Evolutionary conservation across 2,888 invertebrate genomes (phyloP), one percentile per base, ranked within the genome.

Genomic region (Phalera bucephala): DNA sequence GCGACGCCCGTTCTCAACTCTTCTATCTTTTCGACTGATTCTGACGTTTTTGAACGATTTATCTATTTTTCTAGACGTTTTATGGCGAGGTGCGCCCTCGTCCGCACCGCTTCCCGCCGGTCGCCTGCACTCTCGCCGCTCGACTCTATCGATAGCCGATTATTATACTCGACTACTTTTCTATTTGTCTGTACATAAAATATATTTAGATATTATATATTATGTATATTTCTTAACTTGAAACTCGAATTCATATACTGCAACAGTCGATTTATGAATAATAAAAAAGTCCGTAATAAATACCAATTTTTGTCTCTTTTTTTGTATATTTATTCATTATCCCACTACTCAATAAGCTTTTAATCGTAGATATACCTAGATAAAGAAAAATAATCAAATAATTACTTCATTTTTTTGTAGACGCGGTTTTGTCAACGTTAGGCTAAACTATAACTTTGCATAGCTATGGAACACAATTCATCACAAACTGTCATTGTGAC

Each of bases 51-150:
- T 88, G 88, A 88, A 74, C 88, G 86, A 89, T 89, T 89, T 89
- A 89, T 89, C 89, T 89, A 89, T 89, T 89, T 89, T 89, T 89
- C 89, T 89, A 89, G 75, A 86, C 78, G 78, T 87, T 88, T 89
- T 88, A 85, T 74, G 88, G 87, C 86, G 88, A 82, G 86, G 84
- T 81, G 86, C 81, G 80, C 71, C 81, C 88, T 86, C 84, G 87
- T 81, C 84, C 81, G 84, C 87, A 85, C 86, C 82, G 87, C 88
- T 86, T 85, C 68, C 71, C 81, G 80, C 83, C 85, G 86, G 87
- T 77, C 81, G 86, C 82, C 85, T 83, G 86, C 86, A 86, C 84
- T 83, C 83, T 84, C 86, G 86, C 82, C 84, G 83, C 82, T 86
- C 87, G 82, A 76, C 66, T 81, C 86, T 88, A 84, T 88, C 87